Evolutionary conservation across 2,888 invertebrate species (phyloP), one percentile per base, ranked within the genome.

Genomic region (Archips crataeganus): DNA sequence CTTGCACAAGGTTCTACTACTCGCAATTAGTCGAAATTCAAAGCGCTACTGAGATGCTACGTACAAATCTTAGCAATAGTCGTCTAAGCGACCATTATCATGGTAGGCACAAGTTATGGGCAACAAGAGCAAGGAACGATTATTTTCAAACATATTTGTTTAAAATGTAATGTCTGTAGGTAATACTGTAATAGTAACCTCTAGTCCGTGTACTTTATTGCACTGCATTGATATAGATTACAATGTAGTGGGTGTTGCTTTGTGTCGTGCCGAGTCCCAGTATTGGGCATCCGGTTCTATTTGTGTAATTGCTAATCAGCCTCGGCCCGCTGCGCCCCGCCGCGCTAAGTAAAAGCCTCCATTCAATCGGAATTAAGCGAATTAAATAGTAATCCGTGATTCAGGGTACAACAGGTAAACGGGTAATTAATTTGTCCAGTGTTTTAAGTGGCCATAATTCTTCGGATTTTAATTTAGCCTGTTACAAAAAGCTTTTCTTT

Each of bases 241-340:
- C 15, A 63, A 11, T 23, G 11, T 51, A 10, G 34, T 36, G 11
- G 42, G 10, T n/a, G 36, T 15, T 15, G 2, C 6, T 3, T 4
- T 9, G 47, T 49, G 11, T 3, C 36, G 65, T 65, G 36, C 36
- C n/a, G 9, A 8, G 64, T 5, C 51, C 65, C 15, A n/a, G 9
- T 51, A 51, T 65, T 65, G 15, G 2, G 39, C 15, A 15, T 10
- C 63, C 63, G 15, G 15, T 34, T 65, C 65, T 65, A 65, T 65
- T 65, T 51, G 49, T 47, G 42, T 51, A 51, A 65, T 36, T 34
- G 51, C 49, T 65, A 51, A 51, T 49, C 65, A 65, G 10, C 65
- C 49, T 13, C 3, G 6, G 10, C 65, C 13, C 4, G 51, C 51
- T 11, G 2, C n/a, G 32, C 47, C 47, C 8, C 42, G 23, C 32